Evolutionary conservation across 2,888 invertebrate genomes (phyloP), one percentile per base, ranked within the genome.

Genomic region (Hyposoter didymator): DNA sequence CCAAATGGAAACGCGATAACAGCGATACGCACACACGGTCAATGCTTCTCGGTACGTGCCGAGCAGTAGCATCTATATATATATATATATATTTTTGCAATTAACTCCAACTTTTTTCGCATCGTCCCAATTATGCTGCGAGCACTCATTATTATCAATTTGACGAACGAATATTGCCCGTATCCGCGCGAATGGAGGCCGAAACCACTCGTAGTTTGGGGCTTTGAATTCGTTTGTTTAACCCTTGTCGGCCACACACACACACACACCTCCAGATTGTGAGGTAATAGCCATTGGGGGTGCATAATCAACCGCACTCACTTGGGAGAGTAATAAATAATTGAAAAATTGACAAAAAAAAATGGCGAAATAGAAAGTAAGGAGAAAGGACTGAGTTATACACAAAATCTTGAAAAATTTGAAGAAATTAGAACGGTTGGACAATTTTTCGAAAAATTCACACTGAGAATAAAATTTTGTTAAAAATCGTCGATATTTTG

Each of bases 1-100:
- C 59, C 72, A 76, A 85, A 85, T 83, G 79, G 73, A 82, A 85
- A 80, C 55, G 66, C 76, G 66, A 82, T 80, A 85, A 82, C 75
- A 19, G 73, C 52, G 55, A 73, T 39, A 17, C 59, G 47, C 8
- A 22, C 17, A 59, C 59, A 74, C 55, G 59, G 52, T 49, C 19
- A 73, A 45, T 55, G 52, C n/a, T 70, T 22, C 55, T 35, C 14
- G 17, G 52, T 45, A 3, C 28, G 10, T 39, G 28, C 28, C 28
- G 10, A 45, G 45, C 17, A 59, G 12, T n/a, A 49, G 8, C 66
- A 8, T 39, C 4, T 47, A 5, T 14, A 52, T 32, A 28, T 28
- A 43, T 12, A 5, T 28, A 19, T 35, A 66, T 12, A 5, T 28
- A 19, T 35, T 49, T 49, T 66, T 35, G 22, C 45, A 69, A 67